Conservation (phyloP, 2,797 vertebrate genomes). For the Poecilia wingei region DNA sequence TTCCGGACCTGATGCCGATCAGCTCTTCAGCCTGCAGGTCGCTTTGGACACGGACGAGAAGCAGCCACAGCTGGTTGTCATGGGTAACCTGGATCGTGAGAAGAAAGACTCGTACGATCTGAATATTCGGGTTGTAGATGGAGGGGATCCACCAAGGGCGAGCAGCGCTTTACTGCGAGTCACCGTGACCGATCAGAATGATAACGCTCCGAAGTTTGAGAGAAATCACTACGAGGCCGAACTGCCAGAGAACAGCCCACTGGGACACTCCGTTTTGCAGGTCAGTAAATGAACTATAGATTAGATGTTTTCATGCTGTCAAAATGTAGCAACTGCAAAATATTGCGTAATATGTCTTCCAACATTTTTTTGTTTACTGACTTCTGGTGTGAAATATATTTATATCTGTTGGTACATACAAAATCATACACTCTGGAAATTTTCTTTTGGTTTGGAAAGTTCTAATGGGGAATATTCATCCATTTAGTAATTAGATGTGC, state of each 20-base stretch:
- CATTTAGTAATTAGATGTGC: neutral
- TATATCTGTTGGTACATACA: neutral
- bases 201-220: slow-evolving; percentile 94
- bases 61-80: slow-evolving; percentile 93
- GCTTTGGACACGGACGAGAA: slow-evolving; percentile 92
- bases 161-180: slow-evolving; percentile 94
- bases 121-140: slow-evolving; percentile 94
- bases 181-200: slow-evolving; percentile 94
- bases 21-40: slow-evolving; percentile 93
- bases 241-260: slow-evolving; percentile 91
- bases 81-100: slow-evolving; percentile 94
- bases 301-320: neutral
- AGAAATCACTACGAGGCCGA: slow-evolving; percentile 89
- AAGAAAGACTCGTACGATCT: slow-evolving; percentile 95
- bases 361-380: neutral
- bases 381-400: neutral
- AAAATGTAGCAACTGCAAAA: neutral
- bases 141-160: slow-evolving; percentile 86
- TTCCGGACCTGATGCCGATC: slow-evolving; percentile 85
- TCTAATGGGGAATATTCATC: neutral
- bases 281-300: slow-evolving; percentile 65
- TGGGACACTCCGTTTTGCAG: slow-evolving; percentile 96
- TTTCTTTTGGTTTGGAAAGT: neutral
- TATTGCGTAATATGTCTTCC: neutral
- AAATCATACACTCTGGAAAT: neutral